A percentile compares a stretch with the other conserved stretches of the same genome.
Evolutionary conservation across 2,888 invertebrate species (phyloP).

Genomic region (Candidula unifasciata): DNA sequence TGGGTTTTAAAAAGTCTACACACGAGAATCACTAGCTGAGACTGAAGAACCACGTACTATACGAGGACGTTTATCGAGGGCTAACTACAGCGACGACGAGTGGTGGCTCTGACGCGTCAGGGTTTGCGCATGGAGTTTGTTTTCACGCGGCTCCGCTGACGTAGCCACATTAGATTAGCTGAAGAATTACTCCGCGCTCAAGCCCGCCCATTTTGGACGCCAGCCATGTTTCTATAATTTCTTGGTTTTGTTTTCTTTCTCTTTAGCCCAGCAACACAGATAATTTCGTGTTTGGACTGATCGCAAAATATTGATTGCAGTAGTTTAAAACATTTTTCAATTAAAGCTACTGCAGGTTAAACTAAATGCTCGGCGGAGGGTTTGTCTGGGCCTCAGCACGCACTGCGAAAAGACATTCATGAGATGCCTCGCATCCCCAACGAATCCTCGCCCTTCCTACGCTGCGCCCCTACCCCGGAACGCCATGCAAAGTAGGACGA

Average conservation of each 20-base stretch:
- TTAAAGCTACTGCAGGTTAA: background rate
- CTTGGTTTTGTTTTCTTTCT: too few relatives aligned
- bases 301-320: too few relatives aligned
- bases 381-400: constrained; percentile 16
- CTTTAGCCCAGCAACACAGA: too few relatives aligned
- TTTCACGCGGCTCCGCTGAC: background rate
- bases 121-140: background rate
- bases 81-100: background rate
- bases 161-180: constrained; percentile 13
- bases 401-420: constrained; percentile 58
- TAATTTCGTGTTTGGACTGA: too few relatives aligned
- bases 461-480: background rate
- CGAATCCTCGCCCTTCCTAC: constrained; percentile 66
- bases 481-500: too few relatives aligned
- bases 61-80: background rate
- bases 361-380: constrained; percentile 1
- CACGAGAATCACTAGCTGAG: background rate
- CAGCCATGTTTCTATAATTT: background rate
- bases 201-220: constrained; percentile 37
- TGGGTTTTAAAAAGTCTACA: background rate
- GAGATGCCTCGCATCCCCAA: constrained; percentile 58
- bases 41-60: background rate
- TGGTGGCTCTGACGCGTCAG: background rate
- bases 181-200: background rate
- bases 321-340: background rate